Percentiles rank a stretch among this genome's conserved stretches.
Evolutionary conservation across 2,888 invertebrate species (phyloP).

Genomic region (Perdita meconis): DNA sequence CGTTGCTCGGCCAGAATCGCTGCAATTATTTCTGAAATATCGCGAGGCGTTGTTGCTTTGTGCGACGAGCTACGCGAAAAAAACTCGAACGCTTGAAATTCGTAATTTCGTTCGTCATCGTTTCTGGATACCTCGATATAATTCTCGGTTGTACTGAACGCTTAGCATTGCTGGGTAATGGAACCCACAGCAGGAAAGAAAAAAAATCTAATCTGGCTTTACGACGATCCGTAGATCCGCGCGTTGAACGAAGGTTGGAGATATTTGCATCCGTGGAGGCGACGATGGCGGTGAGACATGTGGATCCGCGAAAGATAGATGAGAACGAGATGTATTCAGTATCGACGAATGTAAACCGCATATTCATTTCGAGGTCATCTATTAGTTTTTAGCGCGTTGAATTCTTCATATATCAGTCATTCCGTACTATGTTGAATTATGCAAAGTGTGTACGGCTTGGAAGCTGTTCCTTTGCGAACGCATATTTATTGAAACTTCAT

Average conservation of each 20-base stretch:
- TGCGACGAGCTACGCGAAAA: neutral
- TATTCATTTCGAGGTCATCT: neutral
- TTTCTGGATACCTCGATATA: no score
- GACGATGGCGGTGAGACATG: neutral
- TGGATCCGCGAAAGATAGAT: neutral
- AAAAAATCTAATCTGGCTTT: no score
- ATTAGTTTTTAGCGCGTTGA: neutral
- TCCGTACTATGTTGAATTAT: neutral
- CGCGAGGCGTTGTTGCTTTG: neutral
- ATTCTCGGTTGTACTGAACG: no score
- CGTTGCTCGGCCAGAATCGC: neutral
- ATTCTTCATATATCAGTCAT: neutral
- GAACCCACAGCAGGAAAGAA: no score
- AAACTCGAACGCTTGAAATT: neutral
- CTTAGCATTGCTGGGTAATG: no score
- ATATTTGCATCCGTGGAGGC: neutral
- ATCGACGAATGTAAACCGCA: neutral
- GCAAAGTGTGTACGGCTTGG: no score
- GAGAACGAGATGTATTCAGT: neutral
- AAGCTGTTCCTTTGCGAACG: no score
- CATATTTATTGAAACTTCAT: no score
- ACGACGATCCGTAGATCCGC: no score
- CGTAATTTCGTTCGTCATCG: no score
- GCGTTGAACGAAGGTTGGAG: no score
- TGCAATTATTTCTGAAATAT: constrained; percentile 22